phyloP scores from a whole-genome alignment of 2,797 vertebrate genomes.

The Esox masquinongy region DNA sequence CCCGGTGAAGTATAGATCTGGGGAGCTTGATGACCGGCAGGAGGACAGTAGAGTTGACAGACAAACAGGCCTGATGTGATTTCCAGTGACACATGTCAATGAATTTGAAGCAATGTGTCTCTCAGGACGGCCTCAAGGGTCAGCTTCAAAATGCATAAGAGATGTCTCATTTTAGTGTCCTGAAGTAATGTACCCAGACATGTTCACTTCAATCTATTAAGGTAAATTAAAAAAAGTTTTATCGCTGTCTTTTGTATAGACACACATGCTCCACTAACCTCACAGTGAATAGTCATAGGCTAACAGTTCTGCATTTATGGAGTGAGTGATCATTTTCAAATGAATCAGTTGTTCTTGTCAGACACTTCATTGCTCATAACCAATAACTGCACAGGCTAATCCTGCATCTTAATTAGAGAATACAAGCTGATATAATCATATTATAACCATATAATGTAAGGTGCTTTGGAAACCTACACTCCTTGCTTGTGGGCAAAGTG shows the following conservation, averaged over 20 bases:
- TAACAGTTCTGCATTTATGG: too few relatives aligned
- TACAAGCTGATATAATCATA: too few relatives aligned
- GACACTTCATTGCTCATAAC: too few relatives aligned
- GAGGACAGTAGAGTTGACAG: background rate
- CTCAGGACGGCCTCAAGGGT: background rate
- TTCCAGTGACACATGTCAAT: constrained; percentile 19
- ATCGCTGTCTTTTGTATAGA: background rate
- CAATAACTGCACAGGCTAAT: too few relatives aligned
- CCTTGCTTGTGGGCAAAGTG: too few relatives aligned
- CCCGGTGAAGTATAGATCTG: background rate
- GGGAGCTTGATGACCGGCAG: background rate
- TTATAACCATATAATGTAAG: too few relatives aligned
- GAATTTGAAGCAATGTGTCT: constrained; percentile 8
- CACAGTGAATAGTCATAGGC: too few relatives aligned
- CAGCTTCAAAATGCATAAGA: background rate
- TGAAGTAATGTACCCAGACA: background rate
- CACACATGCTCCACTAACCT: background rate
- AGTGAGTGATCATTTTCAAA: too few relatives aligned
- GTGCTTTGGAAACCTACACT: too few relatives aligned
- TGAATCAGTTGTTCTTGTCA: too few relatives aligned
- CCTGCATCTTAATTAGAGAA: too few relatives aligned
- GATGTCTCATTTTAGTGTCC: background rate
- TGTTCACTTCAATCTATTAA: background rate
- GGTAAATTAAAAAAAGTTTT: background rate
- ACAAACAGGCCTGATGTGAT: constrained; percentile 20